phyloP scores from a whole-genome alignment of 2,888 invertebrate species.

The Bellardia pandia region DNA sequence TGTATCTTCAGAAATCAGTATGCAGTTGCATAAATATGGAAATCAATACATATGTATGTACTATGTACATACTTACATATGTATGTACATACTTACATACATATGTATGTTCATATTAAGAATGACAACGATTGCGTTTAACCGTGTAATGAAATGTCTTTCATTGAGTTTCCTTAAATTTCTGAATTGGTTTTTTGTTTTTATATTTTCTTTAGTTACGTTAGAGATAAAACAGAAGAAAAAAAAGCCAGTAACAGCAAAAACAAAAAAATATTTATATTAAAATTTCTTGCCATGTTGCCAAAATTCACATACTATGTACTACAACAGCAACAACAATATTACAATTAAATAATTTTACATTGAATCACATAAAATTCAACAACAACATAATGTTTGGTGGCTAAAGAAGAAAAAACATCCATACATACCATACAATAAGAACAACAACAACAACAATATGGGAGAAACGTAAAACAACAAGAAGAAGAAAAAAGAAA shows the following conservation, averaged over 20 bases:
- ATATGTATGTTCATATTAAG: not conserved
- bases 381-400: conserved; percentile 61
- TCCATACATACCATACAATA: conserved; percentile 28
- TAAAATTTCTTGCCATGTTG: conserved; percentile 68
- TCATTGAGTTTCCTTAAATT: conserved; percentile 37
- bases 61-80: no score
- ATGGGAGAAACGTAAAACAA: conserved; percentile 41
- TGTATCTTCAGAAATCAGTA: no score
- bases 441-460: conserved; percentile 36
- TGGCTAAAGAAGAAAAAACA: conserved; percentile 54
- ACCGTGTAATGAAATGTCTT: conserved; percentile 32
- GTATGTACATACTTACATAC: no score
- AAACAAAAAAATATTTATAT: conserved; percentile 46
- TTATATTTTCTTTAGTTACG: conserved; percentile 36
- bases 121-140: conserved; percentile 2
- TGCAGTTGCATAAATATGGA: no score
- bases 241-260: conserved; percentile 48
- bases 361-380: conserved; percentile 70
- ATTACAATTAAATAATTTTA: conserved; percentile 73
- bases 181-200: conserved; percentile 22
- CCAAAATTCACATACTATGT: conserved; percentile 65
- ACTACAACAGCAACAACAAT: conserved; percentile 49
- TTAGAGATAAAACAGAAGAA: conserved; percentile 52
- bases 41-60: no score
- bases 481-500: not conserved